Percentiles rank a stretch among this genome's conserved stretches.
These are phyloP conservation scores for Eupsittula cactorum DNA, from an alignment of 2,113 vertebrate genomes.

Conservation along the genomic window DNA sequence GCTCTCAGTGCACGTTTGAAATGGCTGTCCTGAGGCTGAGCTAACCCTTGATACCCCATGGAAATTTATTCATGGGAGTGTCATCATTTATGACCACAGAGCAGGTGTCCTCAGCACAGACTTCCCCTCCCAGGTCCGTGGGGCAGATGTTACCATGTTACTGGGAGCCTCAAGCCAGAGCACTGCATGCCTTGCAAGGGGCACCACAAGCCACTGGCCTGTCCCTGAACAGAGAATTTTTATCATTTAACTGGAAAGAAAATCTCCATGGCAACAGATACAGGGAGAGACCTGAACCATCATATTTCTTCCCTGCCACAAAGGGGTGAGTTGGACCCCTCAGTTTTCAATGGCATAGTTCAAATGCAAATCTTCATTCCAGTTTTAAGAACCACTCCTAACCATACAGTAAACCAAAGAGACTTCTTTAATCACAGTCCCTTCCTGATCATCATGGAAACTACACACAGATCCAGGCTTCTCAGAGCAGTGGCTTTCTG, in stretches of 20 bases:
- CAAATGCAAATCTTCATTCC: neutral
- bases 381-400: neutral
- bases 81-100: neutral
- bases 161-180: neutral
- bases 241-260: neutral
- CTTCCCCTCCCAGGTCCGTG: neutral
- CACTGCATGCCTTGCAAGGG: accelerated
- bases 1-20: neutral
- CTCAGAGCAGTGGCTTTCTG: neutral
- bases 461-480: neutral
- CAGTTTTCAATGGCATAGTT: accelerated
- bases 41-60: neutral
- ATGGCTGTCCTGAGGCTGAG: neutral
- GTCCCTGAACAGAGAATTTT: neutral
- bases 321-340: neutral
- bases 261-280: conserved; percentile 16
- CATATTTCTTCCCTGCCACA: neutral
- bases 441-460: neutral
- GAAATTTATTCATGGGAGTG: neutral
- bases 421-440: neutral
- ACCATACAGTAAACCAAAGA: neutral
- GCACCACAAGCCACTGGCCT: neutral
- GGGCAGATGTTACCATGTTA: neutral
- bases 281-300: neutral
- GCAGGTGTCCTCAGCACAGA: neutral